Base-by-base conservation (phyloP, 2,888 invertebrate species). In the Ectobius pallidus region DNA sequence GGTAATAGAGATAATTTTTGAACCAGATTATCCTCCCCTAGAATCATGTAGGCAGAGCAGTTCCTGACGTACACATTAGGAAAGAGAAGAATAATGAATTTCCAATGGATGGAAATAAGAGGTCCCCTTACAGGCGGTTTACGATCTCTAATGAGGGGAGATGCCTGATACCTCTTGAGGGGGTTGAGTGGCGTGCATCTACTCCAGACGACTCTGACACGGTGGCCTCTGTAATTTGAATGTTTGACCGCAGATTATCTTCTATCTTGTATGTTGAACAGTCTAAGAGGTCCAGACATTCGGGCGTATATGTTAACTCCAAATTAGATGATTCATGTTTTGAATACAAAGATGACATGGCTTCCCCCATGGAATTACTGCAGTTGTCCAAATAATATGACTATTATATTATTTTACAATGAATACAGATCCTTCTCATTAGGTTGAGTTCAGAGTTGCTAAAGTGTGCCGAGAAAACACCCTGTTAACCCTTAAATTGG, bases 211-310 rank as follows among this genome's bases (percentile, higher is more conserved):
- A 58, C 14, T 30, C 58, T 30, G 58, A 58, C 58, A n/a, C 27
- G 30, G 32, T 25, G 58, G 30, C 58, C 58, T 30, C 58, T 58
- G 58, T 58, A 58, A 58, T 58, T 58, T 58, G 58, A 30, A 16
- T 58, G 32, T 58, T 58, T 52, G 58, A 18, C 58, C 58, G 58
- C 58, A 30, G 30, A 58, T 58, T 34, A 34, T 34, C 34, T 34
- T 34, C 6, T 34, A 7, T 34, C 34, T 7, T 11, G 34, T 34
- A 34, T 34, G 6, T 34, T 6, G 34, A 34, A 34, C 34, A 34
- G 34, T 11, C 11, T 34, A 7, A n/a, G n/a, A n/a, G n/a, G n/a
- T n/a, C n/a, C n/a, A n/a, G n/a, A n/a, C n/a, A n/a, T n/a, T n/a
- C n/a, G n/a, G n/a, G n/a, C n/a, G n/a, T n/a, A n/a, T n/a, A n/a